Conservation (phyloP, 2,888 invertebrate genomes). For the Ormyrus labotus region DNA sequence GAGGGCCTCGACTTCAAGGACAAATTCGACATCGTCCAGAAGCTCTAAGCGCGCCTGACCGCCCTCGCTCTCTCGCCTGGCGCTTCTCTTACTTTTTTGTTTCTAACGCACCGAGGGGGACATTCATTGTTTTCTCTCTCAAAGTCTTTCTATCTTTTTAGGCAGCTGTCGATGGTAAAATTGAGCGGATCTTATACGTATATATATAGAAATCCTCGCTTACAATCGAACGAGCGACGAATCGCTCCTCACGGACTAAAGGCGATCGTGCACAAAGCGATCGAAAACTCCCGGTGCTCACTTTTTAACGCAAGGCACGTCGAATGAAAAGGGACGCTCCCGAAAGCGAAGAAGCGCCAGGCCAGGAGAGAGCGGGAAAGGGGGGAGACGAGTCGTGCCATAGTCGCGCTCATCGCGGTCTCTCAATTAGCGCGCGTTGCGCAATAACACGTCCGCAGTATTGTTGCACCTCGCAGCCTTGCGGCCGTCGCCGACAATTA, state of each 20-base stretch:
- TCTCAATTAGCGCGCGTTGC: slow-evolving; percentile 14
- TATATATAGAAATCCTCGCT: too few relatives aligned
- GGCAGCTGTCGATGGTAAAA: too few relatives aligned
- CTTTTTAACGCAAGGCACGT: too few relatives aligned
- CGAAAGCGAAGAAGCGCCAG: background rate
- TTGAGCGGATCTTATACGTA: too few relatives aligned
- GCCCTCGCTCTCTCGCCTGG: too few relatives aligned
- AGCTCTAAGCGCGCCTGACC: slow-evolving; percentile 80
- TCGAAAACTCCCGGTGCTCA: background rate
- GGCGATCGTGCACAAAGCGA: background rate
- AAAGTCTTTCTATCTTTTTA: too few relatives aligned
- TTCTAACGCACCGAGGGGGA: too few relatives aligned
- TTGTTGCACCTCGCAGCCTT: too few relatives aligned
- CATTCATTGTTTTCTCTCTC: background rate
- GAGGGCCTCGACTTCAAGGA: slow-evolving; percentile 93
- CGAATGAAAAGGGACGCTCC: too few relatives aligned
- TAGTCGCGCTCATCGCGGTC: slow-evolving; percentile 12
- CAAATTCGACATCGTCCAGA: slow-evolving; percentile 95
- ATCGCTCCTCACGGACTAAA: background rate
- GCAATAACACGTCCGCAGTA: too few relatives aligned
- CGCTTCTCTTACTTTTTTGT: too few relatives aligned
- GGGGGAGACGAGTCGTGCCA: slow-evolving; percentile 15
- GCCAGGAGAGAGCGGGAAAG: background rate
- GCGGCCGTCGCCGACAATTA: too few relatives aligned
- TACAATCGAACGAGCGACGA: background rate